A percentile compares a stretch with the other conserved stretches of the same genome.
Conservation (phyloP, 1,140 invertebrate genomes). For the Papilio dardanus region DNA sequence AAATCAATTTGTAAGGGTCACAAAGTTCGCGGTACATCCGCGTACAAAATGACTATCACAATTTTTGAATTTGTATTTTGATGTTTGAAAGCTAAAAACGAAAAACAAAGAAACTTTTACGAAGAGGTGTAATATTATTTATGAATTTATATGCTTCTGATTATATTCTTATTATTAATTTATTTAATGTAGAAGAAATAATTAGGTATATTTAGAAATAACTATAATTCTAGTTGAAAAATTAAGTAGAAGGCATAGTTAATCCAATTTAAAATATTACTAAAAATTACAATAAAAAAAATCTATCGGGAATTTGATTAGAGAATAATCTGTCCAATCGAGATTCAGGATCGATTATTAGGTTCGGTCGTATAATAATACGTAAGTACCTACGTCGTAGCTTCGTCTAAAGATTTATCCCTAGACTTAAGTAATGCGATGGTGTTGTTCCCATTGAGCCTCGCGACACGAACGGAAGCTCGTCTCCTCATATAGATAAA, state of each 20-base stretch:
- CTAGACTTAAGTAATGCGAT: slow-evolving; percentile 19
- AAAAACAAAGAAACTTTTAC: too few species aligned
- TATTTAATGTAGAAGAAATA: too few species aligned
- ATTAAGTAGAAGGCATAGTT: too few species aligned
- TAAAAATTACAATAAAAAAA: too few species aligned
- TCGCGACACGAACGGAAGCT: slow-evolving; percentile 45
- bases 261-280: too few species aligned
- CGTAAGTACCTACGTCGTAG: background rate
- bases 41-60: slow-evolving; percentile 39
- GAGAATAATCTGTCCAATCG: background rate
- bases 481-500: slow-evolving; percentile 58
- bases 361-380: background rate
- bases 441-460: slow-evolving; percentile 40
- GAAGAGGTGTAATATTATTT: too few species aligned
- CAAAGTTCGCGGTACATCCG: slow-evolving; percentile 46
- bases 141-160: too few species aligned
- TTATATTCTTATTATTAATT: too few species aligned
- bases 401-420: too few species aligned
- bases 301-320: too few species aligned
- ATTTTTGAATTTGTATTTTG: slow-evolving; percentile 25
- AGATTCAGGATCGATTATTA: background rate
- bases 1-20: slow-evolving; percentile 53
- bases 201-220: too few species aligned
- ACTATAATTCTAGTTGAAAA: too few species aligned
- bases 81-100: slow-evolving; percentile 9